Percentiles rank a stretch among this genome's conserved stretches.
phyloP scores from a whole-genome alignment of 2,888 invertebrate genomes.

The Nemapogon koenigi region DNA sequence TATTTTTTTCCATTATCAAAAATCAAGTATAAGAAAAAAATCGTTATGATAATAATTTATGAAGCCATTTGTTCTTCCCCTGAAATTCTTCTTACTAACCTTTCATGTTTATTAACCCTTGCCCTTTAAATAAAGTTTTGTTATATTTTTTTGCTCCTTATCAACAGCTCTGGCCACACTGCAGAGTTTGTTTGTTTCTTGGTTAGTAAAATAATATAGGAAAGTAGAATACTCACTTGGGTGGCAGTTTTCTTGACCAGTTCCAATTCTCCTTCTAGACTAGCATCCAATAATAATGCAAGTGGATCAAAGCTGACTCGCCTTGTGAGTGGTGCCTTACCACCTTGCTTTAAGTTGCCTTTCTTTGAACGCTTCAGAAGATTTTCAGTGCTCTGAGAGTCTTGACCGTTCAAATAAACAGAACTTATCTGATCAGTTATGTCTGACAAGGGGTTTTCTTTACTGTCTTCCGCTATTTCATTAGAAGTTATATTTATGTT shows the following conservation, averaged over 20 bases:
- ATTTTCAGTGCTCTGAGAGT: slow-evolving; percentile 64
- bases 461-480: slow-evolving; percentile 47
- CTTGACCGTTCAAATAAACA: slow-evolving; percentile 57
- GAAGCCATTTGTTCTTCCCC: too few relatives aligned
- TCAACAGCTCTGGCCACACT: too few relatives aligned
- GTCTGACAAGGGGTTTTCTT: slow-evolving; percentile 45
- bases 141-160: too few relatives aligned
- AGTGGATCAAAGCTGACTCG: slow-evolving; percentile 97
- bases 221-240: slow-evolving; percentile 64
- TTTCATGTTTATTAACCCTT: too few relatives aligned
- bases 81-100: too few relatives aligned
- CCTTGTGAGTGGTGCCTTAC: slow-evolving; percentile 76
- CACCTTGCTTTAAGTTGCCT: slow-evolving; percentile 79
- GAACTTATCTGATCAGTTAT: slow-evolving; percentile 57
- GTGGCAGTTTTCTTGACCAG: slow-evolving; percentile 94
- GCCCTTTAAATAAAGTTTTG: too few relatives aligned
- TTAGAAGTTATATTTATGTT: slow-evolving; percentile 31
- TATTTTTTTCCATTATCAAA: too few relatives aligned
- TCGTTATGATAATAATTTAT: too few relatives aligned
- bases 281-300: slow-evolving; percentile 94
- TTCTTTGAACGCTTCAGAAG: slow-evolving; percentile 73
- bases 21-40: too few relatives aligned
- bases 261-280: slow-evolving; percentile 97
- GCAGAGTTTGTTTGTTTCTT: too few relatives aligned
- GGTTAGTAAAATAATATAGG: neutral